Percentiles rank a stretch among this genome's conserved stretches.
These are phyloP conservation scores for Percopsis transmontana DNA, from an alignment of 2,113 vertebrate species.

Conservation along the genomic window DNA sequence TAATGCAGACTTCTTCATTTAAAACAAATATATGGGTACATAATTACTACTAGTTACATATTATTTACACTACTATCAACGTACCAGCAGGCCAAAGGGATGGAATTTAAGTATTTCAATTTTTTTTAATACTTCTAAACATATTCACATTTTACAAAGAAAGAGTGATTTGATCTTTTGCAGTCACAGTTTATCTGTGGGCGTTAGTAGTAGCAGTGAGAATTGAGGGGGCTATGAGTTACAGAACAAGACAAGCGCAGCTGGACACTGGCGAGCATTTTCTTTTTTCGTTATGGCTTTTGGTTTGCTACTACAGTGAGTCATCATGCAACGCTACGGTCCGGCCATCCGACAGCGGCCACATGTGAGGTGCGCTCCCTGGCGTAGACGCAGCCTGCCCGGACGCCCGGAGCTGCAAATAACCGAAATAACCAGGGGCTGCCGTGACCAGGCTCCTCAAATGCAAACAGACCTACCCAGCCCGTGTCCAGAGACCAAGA, in stretches of 20 bases:
- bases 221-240: slow-evolving; percentile 5
- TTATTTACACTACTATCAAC: slow-evolving; percentile 47
- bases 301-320: slow-evolving; percentile 62
- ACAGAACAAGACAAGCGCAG: slow-evolving; percentile 8
- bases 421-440: slow-evolving; percentile 45
- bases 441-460: slow-evolving; percentile 50
- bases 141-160: slow-evolving; percentile 35
- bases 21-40: not conserved
- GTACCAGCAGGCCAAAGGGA: slow-evolving; percentile 11
- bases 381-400: slow-evolving; percentile 14
- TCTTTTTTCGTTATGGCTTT: slow-evolving; percentile 65
- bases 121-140: slow-evolving; percentile 32
- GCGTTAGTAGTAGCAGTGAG: slow-evolving; percentile 31
- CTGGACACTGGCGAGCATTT: slow-evolving; percentile 17
- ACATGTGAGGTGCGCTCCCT: slow-evolving; percentile 44
- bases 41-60: slow-evolving; percentile 4
- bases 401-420: slow-evolving; percentile 43
- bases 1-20: not conserved
- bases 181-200: slow-evolving; percentile 18
- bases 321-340: slow-evolving; percentile 61
- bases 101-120: not conserved
- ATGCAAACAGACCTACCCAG: slow-evolving; percentile 36
- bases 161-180: slow-evolving; percentile 20
- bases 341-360: slow-evolving; percentile 39
- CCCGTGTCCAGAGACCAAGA: slow-evolving; percentile 32